Base-by-base conservation (phyloP, 2,888 invertebrate species). In the Ectropis crepuscularia region DNA sequence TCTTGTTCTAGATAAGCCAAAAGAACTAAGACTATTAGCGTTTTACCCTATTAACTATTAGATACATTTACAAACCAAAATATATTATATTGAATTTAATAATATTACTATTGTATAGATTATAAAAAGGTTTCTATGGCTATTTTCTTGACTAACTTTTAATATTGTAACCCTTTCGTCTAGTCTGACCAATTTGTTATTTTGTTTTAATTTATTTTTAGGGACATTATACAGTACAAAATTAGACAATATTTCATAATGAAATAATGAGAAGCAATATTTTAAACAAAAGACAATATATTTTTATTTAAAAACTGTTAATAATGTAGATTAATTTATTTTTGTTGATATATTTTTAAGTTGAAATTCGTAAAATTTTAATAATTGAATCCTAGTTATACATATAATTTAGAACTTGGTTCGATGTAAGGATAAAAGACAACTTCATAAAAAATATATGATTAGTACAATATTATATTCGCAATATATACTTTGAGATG, bases 301-400 rank as follows among this genome's bases (percentile, higher is more conserved):
- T 28, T 10, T 41, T 51, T 43, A 7, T 46, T 8, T 45, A 50
- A 8, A 36, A 37, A 45, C 51, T 54, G 54, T 63, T 48, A 53
- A 45, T 10, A 9, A 36, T 48, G 11, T 50, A 45, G 45, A 38
- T 43, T 38, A 39, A 39, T 61, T 51, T 57, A 48, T 37, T 51
- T 54, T 64, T 64, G 64, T 64, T 60, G 50, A 41, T 48, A 9
- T 64, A 57, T 57, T 53, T 57, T 57, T 63, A 55, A 63, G 59
- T 50, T 45, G n/a, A 7, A 53, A 43, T 8, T 0, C 11, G 2
- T 39, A 10, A 6, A 9, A 53, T 28, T 28, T 6, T 28, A 47
- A 10, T 28, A 47, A 5, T 47, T 28, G 9, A 37, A 48, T 48
- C 37, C n/a, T 12, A n/a, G 9, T 48, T 48, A 36, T 6, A 48